phyloP scores from a whole-genome alignment of 2,113 vertebrate genomes.

The Prochilodus magdalenae region DNA sequence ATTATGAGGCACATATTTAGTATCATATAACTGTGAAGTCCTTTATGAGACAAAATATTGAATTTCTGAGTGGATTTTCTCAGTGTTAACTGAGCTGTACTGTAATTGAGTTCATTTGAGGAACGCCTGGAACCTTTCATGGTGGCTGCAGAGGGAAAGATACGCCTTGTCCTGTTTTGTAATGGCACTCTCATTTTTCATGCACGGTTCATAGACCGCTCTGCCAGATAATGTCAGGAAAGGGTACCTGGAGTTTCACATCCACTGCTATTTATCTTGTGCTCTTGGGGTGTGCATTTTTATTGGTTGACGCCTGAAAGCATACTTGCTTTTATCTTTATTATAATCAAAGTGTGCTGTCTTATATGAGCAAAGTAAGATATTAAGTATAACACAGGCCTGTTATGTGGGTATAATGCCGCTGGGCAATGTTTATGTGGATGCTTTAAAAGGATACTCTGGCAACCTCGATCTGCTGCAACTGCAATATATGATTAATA shows the following conservation, averaged over 20 bases:
- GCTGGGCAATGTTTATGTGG: not conserved
- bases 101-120: not conserved
- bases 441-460: not conserved
- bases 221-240: not conserved
- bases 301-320: not conserved
- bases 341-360: not conserved
- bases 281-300: not conserved
- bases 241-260: not conserved
- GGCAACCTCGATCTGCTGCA: too few species aligned
- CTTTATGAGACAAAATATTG: not conserved
- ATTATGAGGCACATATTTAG: not conserved
- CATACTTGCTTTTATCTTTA: conserved; percentile 2
- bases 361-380: not conserved
- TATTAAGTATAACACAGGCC: not conserved
- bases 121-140: not conserved
- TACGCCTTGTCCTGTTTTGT: conserved; percentile 15
- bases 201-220: not conserved
- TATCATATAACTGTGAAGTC: not conserved
- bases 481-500: too few species aligned
- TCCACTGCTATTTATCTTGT: not conserved
- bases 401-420: not conserved
- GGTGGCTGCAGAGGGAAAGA: conserved; percentile 10
- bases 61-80: not conserved
- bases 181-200: conserved; percentile 21
- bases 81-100: not conserved